Conservation (phyloP, 53 echinoderm and acorn worm genomes). For the Antedon mediterranea region DNA sequence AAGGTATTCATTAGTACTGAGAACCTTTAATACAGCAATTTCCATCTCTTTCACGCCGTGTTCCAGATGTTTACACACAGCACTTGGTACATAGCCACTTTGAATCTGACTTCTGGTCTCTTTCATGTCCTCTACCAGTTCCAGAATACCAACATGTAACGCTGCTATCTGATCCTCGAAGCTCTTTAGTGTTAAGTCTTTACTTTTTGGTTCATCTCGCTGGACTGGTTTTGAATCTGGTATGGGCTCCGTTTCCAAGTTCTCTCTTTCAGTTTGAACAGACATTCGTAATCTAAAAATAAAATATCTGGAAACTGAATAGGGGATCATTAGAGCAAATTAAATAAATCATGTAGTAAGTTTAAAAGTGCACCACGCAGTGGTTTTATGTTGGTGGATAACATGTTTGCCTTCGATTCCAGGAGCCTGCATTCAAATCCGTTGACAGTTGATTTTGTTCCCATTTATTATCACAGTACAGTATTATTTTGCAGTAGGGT, state of each 20-base stretch:
- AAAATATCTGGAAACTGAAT: too few species aligned
- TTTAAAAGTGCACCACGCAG: too few species aligned
- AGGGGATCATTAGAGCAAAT: too few species aligned
- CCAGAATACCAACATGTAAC: conserved; percentile 45
- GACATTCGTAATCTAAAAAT: conserved; percentile 32
- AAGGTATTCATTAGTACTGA: conserved; percentile 92
- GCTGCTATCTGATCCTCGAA: conserved; percentile 68
- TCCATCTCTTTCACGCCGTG: conserved; percentile 75
- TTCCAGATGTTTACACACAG: conserved; percentile 87
- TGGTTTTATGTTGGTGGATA: too few species aligned
- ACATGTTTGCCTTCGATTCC: too few species aligned
- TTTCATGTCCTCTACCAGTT: conserved; percentile 25
- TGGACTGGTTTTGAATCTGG: neutral
- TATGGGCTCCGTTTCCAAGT: conserved; percentile 20
- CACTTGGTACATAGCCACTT: conserved; percentile 49
- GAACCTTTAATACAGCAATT: conserved; percentile 87
- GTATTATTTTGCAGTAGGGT: too few species aligned
- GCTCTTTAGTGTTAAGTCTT: conserved; percentile 20
- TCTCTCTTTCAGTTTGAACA: conserved; percentile 22
- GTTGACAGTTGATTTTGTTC: too few species aligned
- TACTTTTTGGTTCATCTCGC: conserved; percentile 13
- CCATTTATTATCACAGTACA: too few species aligned
- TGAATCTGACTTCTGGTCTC: conserved; percentile 42
- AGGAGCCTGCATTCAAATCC: too few species aligned
- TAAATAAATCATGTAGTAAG: too few species aligned